Conservation (phyloP, 1,140 invertebrate genomes). For the Penaeus indicus region DNA sequence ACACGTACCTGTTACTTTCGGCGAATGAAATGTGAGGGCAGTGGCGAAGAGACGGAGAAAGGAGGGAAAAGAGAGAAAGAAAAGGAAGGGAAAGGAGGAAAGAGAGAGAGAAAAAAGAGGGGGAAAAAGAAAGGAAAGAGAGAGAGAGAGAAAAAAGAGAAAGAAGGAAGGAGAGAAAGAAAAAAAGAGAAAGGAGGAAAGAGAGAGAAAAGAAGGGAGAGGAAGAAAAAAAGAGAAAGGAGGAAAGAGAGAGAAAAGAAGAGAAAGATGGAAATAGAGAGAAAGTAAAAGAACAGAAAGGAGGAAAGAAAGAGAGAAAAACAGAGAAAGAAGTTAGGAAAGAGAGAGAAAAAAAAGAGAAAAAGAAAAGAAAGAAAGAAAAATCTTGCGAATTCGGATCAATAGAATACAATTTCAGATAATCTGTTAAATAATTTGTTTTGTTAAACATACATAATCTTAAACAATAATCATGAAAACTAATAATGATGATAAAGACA, state of each 20-base stretch:
- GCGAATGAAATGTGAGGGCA: too few relatives aligned
- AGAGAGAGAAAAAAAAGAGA: background rate
- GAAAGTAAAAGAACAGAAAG: background rate
- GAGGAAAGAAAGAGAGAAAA: background rate
- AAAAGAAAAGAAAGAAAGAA: background rate
- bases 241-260: background rate
- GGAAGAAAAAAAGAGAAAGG: background rate
- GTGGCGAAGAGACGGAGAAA: background rate
- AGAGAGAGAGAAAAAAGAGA: background rate
- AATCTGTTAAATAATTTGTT: too few relatives aligned
- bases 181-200: background rate
- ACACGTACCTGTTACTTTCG: too few relatives aligned
- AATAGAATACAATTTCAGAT: too few relatives aligned
- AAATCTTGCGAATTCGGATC: background rate
- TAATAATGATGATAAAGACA: too few relatives aligned
- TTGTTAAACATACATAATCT: too few relatives aligned
- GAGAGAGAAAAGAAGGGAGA: background rate
- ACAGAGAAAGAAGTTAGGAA: background rate
- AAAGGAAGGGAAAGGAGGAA: background rate
- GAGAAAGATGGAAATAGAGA: background rate
- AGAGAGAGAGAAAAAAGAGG: background rate
- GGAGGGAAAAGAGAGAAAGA: background rate
- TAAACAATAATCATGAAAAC: too few relatives aligned
- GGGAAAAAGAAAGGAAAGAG: background rate
- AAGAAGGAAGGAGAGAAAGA: background rate